Evolutionary conservation across 1,140 invertebrate genomes (phyloP).

Genomic region (Streblospio benedicti): DNA sequence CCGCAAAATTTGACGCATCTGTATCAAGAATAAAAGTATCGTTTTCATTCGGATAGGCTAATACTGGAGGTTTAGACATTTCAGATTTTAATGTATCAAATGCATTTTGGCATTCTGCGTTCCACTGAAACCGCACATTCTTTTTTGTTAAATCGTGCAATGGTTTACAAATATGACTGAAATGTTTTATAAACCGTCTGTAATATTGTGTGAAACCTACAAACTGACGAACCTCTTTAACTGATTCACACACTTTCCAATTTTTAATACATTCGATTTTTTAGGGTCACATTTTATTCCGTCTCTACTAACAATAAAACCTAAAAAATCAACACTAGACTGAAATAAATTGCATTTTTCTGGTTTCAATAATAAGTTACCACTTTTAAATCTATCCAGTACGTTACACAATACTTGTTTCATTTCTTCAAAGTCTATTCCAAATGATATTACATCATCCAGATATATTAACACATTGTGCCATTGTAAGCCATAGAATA

Average conservation of each 20-base stretch:
- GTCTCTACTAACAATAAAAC: conserved; percentile 23
- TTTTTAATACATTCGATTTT: conserved; percentile 8
- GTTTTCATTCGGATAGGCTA: conserved; percentile 20
- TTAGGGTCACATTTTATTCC: conserved; percentile 8
- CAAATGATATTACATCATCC: conserved; percentile 4
- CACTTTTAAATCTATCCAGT: conserved; percentile 32
- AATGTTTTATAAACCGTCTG: conserved; percentile 16
- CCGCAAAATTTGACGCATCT: conserved; percentile 24
- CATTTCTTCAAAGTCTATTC: conserved; percentile 40
- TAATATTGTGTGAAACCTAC: conserved; percentile 19
- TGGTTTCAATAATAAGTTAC: conserved; percentile 46
- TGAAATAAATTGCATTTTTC: conserved; percentile 34
- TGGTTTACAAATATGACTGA: conserved; percentile 9
- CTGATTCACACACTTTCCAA: conserved; percentile 2
- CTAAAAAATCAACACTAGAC: conserved; percentile 39
- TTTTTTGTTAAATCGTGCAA: conserved; percentile 21
- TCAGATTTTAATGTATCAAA: conserved; percentile 20
- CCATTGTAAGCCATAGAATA: background rate
- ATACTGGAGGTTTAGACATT: conserved; percentile 17
- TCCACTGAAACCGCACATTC: conserved; percentile 19
- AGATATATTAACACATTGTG: background rate
- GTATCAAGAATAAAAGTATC: conserved; percentile 24
- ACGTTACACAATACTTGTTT: conserved; percentile 36
- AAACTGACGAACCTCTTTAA: conserved; percentile 13
- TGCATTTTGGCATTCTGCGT: conserved; percentile 9